phyloP scores from a whole-genome alignment of 2,113 vertebrate genomes.

The Australoheros scitulus region DNA sequence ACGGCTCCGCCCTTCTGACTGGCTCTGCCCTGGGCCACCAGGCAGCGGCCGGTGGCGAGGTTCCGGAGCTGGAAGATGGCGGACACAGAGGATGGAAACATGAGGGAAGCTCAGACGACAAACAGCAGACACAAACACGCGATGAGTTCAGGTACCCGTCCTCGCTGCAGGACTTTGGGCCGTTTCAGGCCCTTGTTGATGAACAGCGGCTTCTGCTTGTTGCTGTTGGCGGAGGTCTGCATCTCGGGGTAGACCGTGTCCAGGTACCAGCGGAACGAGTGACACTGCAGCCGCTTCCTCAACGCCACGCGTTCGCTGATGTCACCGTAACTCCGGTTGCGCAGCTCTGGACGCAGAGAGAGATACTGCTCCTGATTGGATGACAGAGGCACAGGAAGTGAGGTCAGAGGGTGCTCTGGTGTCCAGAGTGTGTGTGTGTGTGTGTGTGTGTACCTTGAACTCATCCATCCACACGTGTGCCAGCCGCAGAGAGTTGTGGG shows the following conservation, averaged over 20 bases:
- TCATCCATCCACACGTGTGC: conserved; percentile 98
- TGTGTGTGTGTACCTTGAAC: conserved; percentile 84
- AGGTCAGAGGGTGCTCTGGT: not conserved
- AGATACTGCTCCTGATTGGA: conserved; percentile 91
- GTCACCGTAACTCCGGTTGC: conserved; percentile 86
- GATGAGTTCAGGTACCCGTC: conserved; percentile 83
- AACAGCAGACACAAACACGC: not conserved
- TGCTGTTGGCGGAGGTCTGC: conserved; percentile 85
- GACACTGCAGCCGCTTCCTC: conserved; percentile 87
- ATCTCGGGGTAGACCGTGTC: conserved; percentile 96
- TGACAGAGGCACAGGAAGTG: conserved; percentile 13
- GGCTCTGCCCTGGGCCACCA: conserved; percentile 90
- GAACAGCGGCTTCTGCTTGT: conserved; percentile 86
- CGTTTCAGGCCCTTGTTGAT: conserved; percentile 87
- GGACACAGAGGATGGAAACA: not conserved
- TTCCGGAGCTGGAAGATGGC: conserved; percentile 83
- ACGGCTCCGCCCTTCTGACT: conserved; percentile 94
- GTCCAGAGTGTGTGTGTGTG: not conserved
- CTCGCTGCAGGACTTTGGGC: conserved; percentile 88
- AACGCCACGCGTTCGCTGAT: conserved; percentile 87
- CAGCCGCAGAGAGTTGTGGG: conserved; percentile 92
- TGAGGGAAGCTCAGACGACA: not conserved
- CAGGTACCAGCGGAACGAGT: conserved; percentile 93
- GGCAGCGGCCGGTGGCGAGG: conserved; percentile 86
- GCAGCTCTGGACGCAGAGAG: conserved; percentile 89